These are phyloP conservation scores for Pteria penguin DNA, from an alignment of 2,888 invertebrate genomes.

Conservation along the genomic window DNA sequence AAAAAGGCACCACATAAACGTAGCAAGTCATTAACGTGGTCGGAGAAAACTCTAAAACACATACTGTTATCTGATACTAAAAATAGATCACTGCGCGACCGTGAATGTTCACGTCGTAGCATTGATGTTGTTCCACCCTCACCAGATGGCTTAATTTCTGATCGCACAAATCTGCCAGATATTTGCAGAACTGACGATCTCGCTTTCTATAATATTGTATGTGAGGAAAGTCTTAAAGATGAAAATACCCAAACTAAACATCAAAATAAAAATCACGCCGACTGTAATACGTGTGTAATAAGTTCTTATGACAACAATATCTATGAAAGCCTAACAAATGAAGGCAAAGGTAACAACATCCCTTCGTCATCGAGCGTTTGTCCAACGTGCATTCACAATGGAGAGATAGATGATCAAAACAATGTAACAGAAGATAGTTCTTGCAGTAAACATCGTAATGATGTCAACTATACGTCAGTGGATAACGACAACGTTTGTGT, in stretches of 20 bases:
- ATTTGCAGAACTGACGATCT: conserved; percentile 11
- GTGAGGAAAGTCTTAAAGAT: conserved; percentile 5
- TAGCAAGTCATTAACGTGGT: conserved; percentile 27
- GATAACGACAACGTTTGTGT: too few species aligned
- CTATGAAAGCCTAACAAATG: too few species aligned
- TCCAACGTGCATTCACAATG: too few species aligned
- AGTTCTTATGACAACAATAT: too few species aligned
- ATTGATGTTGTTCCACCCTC: conserved; percentile 24
- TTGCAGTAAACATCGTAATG: too few species aligned
- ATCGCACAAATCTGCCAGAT: conserved; percentile 22
- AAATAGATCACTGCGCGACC: conserved; percentile 20
- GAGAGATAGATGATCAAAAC: too few species aligned
- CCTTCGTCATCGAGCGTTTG: too few species aligned
- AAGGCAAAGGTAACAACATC: too few species aligned
- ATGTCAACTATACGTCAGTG: too few species aligned
- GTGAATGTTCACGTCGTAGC: not conserved
- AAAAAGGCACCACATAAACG: conserved; percentile 5
- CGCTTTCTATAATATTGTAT: conserved; percentile 5
- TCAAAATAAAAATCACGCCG: not conserved
- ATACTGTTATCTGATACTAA: not conserved
- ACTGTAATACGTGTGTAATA: not conserved
- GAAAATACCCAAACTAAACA: not conserved
- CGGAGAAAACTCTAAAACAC: conserved; percentile 13
- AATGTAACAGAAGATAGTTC: too few species aligned
- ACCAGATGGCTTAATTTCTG: not conserved